A percentile compares a stretch with the other conserved stretches of the same genome.
These are phyloP conservation scores for Syngnathus rostellatus DNA, from an alignment of 2,797 vertebrate species.

Conservation along the genomic window DNA sequence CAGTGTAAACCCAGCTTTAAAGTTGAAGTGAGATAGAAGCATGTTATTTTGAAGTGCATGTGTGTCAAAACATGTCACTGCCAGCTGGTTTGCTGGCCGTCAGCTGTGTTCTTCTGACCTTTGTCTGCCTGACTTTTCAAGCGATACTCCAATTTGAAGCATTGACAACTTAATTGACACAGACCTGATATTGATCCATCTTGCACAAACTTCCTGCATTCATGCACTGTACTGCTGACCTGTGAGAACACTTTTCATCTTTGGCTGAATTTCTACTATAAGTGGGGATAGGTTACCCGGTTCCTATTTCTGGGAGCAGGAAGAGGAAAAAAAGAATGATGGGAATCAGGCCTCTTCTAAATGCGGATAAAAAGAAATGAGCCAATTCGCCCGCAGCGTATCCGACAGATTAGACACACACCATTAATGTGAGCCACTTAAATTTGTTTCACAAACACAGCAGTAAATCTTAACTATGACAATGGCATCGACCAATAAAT, in stretches of 20 bases:
- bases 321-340: neutral
- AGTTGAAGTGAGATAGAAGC: neutral
- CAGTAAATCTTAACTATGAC: too few relatives aligned
- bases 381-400: too few relatives aligned
- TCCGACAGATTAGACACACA: neutral
- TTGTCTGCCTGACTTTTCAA: constrained; percentile 7
- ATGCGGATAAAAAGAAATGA: neutral
- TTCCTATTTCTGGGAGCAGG: neutral
- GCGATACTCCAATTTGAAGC: constrained; percentile 25
- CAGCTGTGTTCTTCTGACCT: constrained; percentile 21
- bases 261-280: too few relatives aligned
- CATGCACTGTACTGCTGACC: too few relatives aligned
- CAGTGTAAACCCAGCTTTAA: neutral
- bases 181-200: neutral
- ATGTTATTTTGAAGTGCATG: constrained; percentile 8
- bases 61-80: constrained; percentile 15
- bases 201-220: too few relatives aligned
- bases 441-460: too few relatives aligned
- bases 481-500: too few relatives aligned
- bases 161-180: constrained; percentile 3
- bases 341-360: neutral
- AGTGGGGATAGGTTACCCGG: too few relatives aligned
- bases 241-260: too few relatives aligned
- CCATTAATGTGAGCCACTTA: too few relatives aligned
- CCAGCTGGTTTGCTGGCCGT: constrained; percentile 18